Percentiles rank a stretch among this genome's conserved stretches.
phyloP scores from a whole-genome alignment of 2,888 invertebrate species.

The Chaetogeoica ovagalla region DNA sequence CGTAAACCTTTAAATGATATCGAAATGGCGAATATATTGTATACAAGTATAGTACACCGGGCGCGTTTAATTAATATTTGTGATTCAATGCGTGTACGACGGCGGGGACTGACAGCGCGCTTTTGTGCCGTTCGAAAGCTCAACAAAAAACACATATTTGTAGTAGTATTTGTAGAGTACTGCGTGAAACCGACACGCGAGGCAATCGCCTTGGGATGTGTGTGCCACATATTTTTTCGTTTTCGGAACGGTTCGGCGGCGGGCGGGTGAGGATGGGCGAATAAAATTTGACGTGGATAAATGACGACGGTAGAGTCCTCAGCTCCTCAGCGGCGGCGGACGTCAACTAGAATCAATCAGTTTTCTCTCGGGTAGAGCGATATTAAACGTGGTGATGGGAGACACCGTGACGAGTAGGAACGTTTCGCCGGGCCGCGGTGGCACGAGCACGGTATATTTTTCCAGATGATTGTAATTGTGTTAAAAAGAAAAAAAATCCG shows the following conservation, averaged over 20 bases:
- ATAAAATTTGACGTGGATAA: slow-evolving; percentile 45
- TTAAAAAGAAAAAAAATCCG: neutral
- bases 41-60: no score
- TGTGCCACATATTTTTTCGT: slow-evolving; percentile 17
- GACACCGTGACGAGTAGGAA: no score
- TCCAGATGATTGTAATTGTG: neutral
- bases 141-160: neutral
- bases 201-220: slow-evolving; percentile 25
- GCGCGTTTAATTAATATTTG: neutral
- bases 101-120: neutral
- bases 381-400: neutral
- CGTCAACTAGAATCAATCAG: slow-evolving; percentile 47
- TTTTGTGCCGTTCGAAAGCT: slow-evolving; percentile 18
- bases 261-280: neutral
- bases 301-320: slow-evolving; percentile 53
- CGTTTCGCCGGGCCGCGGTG: neutral
- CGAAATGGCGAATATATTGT: neutral
- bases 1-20: neutral
- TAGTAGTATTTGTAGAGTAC: neutral
- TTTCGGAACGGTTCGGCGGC: no score
- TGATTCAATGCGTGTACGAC: neutral
- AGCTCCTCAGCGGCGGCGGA: slow-evolving; percentile 17
- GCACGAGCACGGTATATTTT: neutral
- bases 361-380: neutral
- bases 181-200: neutral